These are phyloP conservation scores for Campylomormyrus numenius DNA, from an alignment of 2,113 vertebrate species.

Conservation along the genomic window DNA sequence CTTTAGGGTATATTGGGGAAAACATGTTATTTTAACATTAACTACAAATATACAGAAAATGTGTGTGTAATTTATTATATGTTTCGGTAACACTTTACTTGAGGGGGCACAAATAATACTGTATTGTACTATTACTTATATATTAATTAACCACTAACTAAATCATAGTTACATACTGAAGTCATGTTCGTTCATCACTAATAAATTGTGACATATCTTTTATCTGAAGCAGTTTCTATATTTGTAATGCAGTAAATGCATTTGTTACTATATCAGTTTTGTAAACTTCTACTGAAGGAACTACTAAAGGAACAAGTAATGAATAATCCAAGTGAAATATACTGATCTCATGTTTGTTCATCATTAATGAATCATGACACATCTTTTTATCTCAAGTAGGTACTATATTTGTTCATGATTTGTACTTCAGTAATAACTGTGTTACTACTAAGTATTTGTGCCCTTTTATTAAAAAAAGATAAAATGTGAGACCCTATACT, in stretches of 20 bases:
- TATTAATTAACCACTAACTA: neutral
- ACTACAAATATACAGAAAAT: neutral
- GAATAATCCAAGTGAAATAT: too few species aligned
- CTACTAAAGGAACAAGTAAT: neutral
- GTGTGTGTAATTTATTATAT: neutral
- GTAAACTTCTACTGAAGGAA: neutral
- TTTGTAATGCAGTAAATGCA: neutral
- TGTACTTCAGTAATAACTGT: neutral
- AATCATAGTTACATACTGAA: neutral
- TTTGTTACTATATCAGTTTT: neutral
- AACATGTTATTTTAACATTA: neutral
- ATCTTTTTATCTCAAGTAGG: neutral
- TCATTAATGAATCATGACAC: neutral
- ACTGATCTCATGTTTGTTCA: neutral
- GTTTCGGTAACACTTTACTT: neutral
- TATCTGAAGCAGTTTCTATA: neutral
- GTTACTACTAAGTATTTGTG: neutral
- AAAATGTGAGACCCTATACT: neutral
- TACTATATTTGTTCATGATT: neutral
- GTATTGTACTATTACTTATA: neutral
- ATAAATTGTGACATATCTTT: neutral
- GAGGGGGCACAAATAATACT: neutral
- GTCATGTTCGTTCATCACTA: neutral
- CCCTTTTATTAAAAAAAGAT: neutral
- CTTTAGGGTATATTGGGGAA: neutral